Evolutionary conservation across 2,888 invertebrate genomes (phyloP).

Genomic region (Napeogenes inachia): DNA sequence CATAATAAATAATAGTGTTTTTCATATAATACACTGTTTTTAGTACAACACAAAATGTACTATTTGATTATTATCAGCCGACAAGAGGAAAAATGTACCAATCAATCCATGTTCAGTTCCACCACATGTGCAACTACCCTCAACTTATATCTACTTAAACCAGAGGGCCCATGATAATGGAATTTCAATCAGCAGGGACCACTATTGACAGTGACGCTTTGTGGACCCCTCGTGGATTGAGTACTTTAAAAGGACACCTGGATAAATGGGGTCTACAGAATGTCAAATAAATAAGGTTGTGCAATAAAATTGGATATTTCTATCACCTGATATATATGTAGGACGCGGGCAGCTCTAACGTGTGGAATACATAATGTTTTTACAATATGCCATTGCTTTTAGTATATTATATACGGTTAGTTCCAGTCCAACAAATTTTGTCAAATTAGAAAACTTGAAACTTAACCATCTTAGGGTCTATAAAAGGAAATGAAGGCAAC

Average conservation of each 20-base stretch:
- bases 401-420: too few relatives aligned
- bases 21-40: too few relatives aligned
- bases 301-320: conserved; percentile 7
- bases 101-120: neutral
- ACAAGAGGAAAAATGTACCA: neutral
- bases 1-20: too few relatives aligned
- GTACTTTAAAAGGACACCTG: conserved; percentile 24
- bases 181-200: conserved; percentile 67
- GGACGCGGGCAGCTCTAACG: conserved; percentile 1
- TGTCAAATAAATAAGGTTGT: conserved; percentile 15
- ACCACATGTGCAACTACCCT: conserved; percentile 29
- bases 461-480: neutral
- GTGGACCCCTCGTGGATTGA: conserved; percentile 34
- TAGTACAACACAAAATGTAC: neutral
- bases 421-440: neutral
- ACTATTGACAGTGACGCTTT: conserved; percentile 32
- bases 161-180: conserved; percentile 68
- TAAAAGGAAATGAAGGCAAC: neutral
- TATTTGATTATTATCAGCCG: neutral
- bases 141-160: conserved; percentile 62
- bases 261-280: conserved; percentile 21
- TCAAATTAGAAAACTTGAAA: neutral
- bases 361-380: neutral
- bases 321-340: conserved; percentile 4
- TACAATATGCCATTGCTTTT: neutral